Evolutionary conservation across 2,888 invertebrate species (phyloP).

Genomic region (Microctonus aethiopoides): DNA sequence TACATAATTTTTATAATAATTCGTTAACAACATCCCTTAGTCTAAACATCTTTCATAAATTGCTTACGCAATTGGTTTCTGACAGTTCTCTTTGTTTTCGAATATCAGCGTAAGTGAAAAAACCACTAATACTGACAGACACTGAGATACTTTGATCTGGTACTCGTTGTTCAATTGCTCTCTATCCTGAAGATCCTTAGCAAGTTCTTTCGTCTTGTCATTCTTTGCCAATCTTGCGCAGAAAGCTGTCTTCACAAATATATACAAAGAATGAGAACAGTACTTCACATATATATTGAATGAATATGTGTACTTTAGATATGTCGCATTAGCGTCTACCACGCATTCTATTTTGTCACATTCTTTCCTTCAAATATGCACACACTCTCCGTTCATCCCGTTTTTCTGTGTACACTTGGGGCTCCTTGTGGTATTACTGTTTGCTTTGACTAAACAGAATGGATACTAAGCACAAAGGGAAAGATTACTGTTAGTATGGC

Average conservation of each 20-base stretch:
- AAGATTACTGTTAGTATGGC: constrained; percentile 38
- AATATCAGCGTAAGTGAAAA: constrained; percentile 10
- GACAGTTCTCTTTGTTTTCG: constrained; percentile 24
- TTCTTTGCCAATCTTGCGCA: neutral
- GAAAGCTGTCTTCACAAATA: neutral
- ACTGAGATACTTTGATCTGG: constrained; percentile 32
- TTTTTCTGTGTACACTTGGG: constrained; percentile 19
- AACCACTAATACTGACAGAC: constrained; percentile 15
- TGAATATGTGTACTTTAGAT: neutral
- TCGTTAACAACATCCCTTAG: constrained; percentile 15
- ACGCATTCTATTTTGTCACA: neutral
- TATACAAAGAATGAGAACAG: neutral
- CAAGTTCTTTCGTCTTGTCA: constrained; percentile 3
- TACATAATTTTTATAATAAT: constrained; percentile 27
- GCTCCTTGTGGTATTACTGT: constrained; percentile 16
- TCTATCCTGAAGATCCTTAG: constrained; percentile 19
- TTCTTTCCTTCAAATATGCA: neutral
- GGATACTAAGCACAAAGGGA: constrained; percentile 34
- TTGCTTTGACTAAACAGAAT: constrained; percentile 26
- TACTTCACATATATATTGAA: neutral
- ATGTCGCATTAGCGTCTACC: neutral
- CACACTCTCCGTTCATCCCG: constrained; percentile 11
- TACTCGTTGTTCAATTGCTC: constrained; percentile 1
- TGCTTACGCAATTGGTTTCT: neutral
- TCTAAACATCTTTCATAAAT: constrained; percentile 1